These are phyloP conservation scores for Catalaphyllia jardinei DNA, from an alignment of 64 coral and sea anemone genomes.

Conservation along the genomic window DNA sequence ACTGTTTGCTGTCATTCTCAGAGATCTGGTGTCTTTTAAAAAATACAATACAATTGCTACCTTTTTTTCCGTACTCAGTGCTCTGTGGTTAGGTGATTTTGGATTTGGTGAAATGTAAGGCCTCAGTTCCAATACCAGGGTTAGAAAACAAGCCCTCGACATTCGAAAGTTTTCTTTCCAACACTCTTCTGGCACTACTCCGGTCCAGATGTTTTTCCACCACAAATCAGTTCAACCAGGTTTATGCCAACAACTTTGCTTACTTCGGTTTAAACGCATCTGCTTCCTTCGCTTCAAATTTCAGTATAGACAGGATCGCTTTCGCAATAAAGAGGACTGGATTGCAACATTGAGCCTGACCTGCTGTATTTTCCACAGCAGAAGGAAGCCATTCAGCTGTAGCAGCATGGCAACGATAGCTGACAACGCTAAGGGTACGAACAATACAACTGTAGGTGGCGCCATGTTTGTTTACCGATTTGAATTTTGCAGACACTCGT, in stretches of 20 bases:
- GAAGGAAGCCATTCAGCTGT: conserved; percentile 35
- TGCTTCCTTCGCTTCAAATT: conserved; percentile 6
- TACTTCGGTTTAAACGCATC: neutral
- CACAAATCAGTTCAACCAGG: conserved; percentile 47
- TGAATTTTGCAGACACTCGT: conserved; percentile 2
- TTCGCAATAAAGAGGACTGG: neutral
- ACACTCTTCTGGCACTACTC: neutral
- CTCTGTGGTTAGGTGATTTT: neutral
- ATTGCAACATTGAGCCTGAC: conserved; percentile 1
- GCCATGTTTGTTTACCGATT: conserved; percentile 56
- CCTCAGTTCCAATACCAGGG: conserved; percentile 3
- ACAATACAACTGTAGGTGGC: conserved; percentile 14
- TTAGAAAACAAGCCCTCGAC: conserved; percentile 7
- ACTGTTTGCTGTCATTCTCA: conserved; percentile 41
- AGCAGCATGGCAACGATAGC: conserved; percentile 25
- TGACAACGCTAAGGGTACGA: conserved; percentile 32
- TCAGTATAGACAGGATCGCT: neutral
- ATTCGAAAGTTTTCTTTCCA: conserved; percentile 42
- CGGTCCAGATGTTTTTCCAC: conserved; percentile 27
- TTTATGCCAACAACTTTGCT: conserved; percentile 28
- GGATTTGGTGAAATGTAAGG: conserved; percentile 24
- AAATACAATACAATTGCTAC: conserved; percentile 43
- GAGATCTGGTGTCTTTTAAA: conserved; percentile 35
- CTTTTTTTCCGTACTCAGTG: conserved; percentile 12
- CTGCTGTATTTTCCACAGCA: conserved; percentile 50